Percentiles rank a stretch among this genome's conserved stretches.
Evolutionary conservation across 2,797 vertebrate species (phyloP).

Genomic region (Ctenochaetus hawaiiensis): DNA sequence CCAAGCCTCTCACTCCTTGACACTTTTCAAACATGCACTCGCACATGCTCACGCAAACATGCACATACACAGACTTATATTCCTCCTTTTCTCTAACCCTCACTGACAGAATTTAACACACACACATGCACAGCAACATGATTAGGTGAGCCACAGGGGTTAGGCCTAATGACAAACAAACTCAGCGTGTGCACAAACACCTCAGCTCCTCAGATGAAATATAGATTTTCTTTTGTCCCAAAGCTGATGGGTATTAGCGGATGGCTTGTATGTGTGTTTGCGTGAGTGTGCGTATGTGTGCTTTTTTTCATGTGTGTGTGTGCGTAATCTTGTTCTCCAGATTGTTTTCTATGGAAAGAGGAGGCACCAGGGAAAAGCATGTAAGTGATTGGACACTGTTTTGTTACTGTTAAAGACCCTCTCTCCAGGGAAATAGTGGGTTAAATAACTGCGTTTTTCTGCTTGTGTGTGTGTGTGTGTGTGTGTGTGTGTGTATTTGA

Average conservation of each 20-base stretch:
- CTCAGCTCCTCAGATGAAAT: slow-evolving; percentile 82
- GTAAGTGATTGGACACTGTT: slow-evolving; percentile 75
- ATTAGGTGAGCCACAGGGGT: slow-evolving; percentile 82
- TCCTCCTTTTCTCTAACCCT: slow-evolving; percentile 44
- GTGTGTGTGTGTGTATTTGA: slow-evolving; percentile 21
- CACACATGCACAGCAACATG: slow-evolving; percentile 69
- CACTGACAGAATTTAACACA: slow-evolving; percentile 49
- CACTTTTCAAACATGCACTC: slow-evolving; percentile 26
- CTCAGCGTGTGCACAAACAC: slow-evolving; percentile 80
- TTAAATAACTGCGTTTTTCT: slow-evolving; percentile 66
- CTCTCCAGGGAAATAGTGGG: slow-evolving; percentile 69
- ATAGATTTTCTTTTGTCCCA: slow-evolving; percentile 81
- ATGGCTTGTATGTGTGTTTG: slow-evolving; percentile 46
- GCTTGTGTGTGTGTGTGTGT: slow-evolving; percentile 1
- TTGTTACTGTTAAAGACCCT: slow-evolving; percentile 80
- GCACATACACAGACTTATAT: slow-evolving; percentile 35
- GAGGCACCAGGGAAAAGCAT: slow-evolving; percentile 63
- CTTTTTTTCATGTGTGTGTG: slow-evolving; percentile 9
- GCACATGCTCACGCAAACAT: slow-evolving; percentile 17
- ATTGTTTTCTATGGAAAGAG: slow-evolving; percentile 67
- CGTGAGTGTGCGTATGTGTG: slow-evolving; percentile 24
- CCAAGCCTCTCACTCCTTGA: slow-evolving; percentile 42
- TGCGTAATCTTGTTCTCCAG: slow-evolving; percentile 63
- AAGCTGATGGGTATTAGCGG: slow-evolving; percentile 78
- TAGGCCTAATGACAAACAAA: slow-evolving; percentile 84